These are phyloP conservation scores for Melolontha melolontha DNA, from an alignment of 2,888 invertebrate species.

Conservation along the genomic window DNA sequence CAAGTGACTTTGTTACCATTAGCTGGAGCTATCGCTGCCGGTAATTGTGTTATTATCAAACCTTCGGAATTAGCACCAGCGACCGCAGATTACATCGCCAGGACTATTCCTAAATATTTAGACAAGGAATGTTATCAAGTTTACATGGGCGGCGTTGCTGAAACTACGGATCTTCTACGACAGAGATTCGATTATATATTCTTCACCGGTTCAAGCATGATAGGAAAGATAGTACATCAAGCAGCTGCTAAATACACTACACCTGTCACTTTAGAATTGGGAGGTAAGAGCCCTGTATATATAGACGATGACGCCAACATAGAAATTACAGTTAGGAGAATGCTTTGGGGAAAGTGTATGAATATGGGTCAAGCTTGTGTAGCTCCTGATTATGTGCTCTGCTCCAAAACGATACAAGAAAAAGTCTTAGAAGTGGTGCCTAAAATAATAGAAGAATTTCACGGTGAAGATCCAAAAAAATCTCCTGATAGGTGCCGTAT, in stretches of 20 bases:
- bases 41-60: constrained; percentile 92
- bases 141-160: constrained; percentile 73
- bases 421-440: constrained; percentile 65
- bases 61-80: constrained; percentile 90
- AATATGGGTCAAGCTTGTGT: constrained; percentile 97
- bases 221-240: constrained; percentile 77
- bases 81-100: constrained; percentile 79
- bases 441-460: constrained; percentile 81
- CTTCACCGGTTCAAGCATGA: constrained; percentile 76
- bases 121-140: constrained; percentile 89
- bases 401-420: constrained; percentile 80
- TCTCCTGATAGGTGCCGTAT: constrained; percentile 89
- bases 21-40: constrained; percentile 90
- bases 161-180: constrained; percentile 75
- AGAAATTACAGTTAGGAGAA: constrained; percentile 79
- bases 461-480: constrained; percentile 81
- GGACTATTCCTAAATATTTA: constrained; percentile 86
- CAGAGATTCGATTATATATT: constrained; percentile 82
- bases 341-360: constrained; percentile 94
- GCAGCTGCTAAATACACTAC: constrained; percentile 80
- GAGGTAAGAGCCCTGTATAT: constrained; percentile 73
- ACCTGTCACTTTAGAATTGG: constrained; percentile 80
- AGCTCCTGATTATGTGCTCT: constrained; percentile 93
- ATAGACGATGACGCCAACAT: constrained; percentile 87
- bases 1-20: constrained; percentile 84